Conservation (phyloP, 2,113 vertebrate genomes). For the Muntiacus reevesi region DNA sequence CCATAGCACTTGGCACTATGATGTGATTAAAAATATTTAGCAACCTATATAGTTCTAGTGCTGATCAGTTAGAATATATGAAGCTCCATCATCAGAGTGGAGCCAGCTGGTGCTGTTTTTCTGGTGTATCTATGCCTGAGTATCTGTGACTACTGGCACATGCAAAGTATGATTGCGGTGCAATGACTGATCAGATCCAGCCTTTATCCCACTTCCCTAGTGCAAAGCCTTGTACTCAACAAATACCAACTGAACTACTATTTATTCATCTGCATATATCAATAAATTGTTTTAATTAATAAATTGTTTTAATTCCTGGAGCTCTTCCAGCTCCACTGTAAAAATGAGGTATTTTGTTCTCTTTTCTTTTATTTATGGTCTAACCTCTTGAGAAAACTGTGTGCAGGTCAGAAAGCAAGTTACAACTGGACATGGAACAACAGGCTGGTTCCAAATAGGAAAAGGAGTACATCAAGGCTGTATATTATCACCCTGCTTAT, state of each 20-base stretch:
- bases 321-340: not conserved
- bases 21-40: not conserved
- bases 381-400: not conserved
- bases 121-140: not conserved
- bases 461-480: too few species aligned
- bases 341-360: not conserved
- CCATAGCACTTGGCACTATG: not conserved
- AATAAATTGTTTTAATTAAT: not conserved
- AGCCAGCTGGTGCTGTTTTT: not conserved
- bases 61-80: not conserved
- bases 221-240: not conserved
- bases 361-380: not conserved
- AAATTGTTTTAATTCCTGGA: not conserved
- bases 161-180: not conserved
- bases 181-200: not conserved
- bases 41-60: not conserved
- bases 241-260: not conserved
- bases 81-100: too few species aligned
- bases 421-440: too few species aligned
- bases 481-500: too few species aligned
- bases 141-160: not conserved
- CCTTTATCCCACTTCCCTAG: not conserved
- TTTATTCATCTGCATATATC: not conserved
- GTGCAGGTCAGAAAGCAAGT: too few species aligned
- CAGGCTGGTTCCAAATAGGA: too few species aligned